Evolutionary conservation across 2,797 vertebrate species (phyloP).

Genomic region (Sebastes itinus): DNA sequence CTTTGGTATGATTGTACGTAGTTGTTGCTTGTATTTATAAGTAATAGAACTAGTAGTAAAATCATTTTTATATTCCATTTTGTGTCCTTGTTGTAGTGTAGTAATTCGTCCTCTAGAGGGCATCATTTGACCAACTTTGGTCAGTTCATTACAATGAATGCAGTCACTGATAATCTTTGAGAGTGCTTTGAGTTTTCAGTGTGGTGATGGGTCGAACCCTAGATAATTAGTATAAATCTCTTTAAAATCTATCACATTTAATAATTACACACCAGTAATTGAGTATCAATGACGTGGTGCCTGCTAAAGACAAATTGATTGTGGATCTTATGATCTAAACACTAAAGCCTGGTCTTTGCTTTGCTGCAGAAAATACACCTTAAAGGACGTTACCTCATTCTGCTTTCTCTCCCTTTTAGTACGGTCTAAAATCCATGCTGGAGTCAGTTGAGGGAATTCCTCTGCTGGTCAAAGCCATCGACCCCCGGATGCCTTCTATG

Average conservation of each 20-base stretch:
- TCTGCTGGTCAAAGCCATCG: conserved; percentile 89
- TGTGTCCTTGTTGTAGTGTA: conserved; percentile 3
- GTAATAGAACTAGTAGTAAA: neutral
- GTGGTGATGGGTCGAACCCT: neutral
- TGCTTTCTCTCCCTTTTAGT: conserved; percentile 68
- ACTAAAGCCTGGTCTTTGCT: neutral
- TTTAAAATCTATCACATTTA: neutral
- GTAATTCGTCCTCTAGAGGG: conserved; percentile 35
- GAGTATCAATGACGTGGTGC: neutral
- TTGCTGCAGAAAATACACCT: neutral
- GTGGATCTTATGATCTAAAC: neutral
- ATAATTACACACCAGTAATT: neutral
- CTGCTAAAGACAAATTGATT: neutral
- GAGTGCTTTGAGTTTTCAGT: neutral
- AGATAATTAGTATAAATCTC: neutral
- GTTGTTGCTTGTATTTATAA: neutral
- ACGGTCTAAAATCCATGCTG: conserved; percentile 92
- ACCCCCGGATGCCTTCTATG: conserved; percentile 88
- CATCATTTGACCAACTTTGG: neutral
- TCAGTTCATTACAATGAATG: neutral
- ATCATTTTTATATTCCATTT: neutral
- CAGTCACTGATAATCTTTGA: neutral
- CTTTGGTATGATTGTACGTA: neutral
- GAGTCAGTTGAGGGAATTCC: conserved; percentile 87
- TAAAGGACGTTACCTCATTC: neutral